Evolutionary conservation across 1,140 invertebrate genomes (phyloP).

Genomic region (Mizuhopecten yessoensis): DNA sequence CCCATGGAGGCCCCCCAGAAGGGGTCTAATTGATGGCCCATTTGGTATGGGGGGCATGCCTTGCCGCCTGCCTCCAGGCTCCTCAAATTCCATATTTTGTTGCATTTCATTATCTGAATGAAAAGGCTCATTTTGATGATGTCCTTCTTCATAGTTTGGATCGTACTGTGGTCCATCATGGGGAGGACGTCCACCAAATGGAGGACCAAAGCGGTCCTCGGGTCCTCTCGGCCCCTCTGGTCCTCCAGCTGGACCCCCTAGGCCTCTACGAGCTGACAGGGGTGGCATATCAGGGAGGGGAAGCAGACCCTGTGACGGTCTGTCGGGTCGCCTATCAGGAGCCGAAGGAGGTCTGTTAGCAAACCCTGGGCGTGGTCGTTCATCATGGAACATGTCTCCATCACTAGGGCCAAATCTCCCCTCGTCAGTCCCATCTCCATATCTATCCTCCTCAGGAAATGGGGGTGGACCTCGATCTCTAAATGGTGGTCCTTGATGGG

Average conservation of each 20-base stretch:
- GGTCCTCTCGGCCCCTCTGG: neutral
- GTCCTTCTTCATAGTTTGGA: neutral
- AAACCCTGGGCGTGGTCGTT: neutral
- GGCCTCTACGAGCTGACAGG: neutral
- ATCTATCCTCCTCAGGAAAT: neutral
- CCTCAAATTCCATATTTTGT: neutral
- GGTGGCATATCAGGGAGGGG: neutral
- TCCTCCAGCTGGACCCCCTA: neutral
- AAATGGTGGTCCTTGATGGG: neutral
- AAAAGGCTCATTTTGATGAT: neutral
- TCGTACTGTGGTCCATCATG: conserved; percentile 20
- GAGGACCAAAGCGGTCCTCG: conserved; percentile 33
- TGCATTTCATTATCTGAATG: neutral
- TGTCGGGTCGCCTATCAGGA: neutral
- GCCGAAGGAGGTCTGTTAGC: neutral
- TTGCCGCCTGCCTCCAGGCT: neutral
- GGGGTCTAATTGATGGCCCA: neutral
- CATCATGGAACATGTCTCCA: conserved; percentile 3
- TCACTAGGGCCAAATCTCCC: neutral
- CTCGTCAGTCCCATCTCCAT: neutral
- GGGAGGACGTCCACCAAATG: conserved; percentile 30
- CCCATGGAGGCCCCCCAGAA: neutral
- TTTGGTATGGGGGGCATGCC: conserved; percentile 7
- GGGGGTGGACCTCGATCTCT: neutral
- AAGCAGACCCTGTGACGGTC: neutral